Conservation (phyloP, 1,140 invertebrate genomes). For the Cydia fagiglandana region DNA sequence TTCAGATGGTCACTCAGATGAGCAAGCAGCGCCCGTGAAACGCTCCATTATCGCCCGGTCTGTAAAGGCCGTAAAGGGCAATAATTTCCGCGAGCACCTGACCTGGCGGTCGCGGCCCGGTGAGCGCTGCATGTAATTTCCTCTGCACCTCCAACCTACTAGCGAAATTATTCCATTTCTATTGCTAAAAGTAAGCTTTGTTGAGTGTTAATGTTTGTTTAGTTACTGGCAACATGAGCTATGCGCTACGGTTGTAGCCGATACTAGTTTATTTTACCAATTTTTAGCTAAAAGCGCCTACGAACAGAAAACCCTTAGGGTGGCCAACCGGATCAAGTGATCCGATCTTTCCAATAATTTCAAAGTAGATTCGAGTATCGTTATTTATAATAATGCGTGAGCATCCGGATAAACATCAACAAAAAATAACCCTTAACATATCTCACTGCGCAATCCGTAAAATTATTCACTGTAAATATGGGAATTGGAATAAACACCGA, state of each 20-base stretch:
- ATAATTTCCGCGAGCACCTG: not conserved
- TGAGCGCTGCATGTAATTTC: not conserved
- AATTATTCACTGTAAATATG: slow-evolving; percentile 23
- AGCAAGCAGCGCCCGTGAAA: not conserved
- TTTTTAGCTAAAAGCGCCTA: not conserved
- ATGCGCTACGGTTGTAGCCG: no score
- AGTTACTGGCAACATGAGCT: no score
- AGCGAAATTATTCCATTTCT: no score
- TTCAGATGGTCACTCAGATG: not conserved
- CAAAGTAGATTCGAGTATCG: not conserved
- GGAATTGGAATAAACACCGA: slow-evolving; percentile 17
- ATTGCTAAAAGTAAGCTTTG: no score
- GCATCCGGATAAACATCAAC: not conserved
- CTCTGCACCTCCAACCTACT: no score
- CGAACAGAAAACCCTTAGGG: not conserved
- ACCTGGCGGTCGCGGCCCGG: not conserved
- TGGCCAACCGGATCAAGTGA: not conserved
- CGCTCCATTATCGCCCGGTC: not conserved
- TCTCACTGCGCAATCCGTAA: not conserved
- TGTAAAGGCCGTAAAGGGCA: not conserved
- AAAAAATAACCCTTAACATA: slow-evolving; percentile 1
- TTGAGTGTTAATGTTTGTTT: no score
- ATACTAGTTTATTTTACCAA: no score
- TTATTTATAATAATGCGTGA: not conserved
- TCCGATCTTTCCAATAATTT: not conserved